Evolutionary conservation across 2,113 vertebrate species (phyloP).

Genomic region (Oreochromis spilurus): DNA sequence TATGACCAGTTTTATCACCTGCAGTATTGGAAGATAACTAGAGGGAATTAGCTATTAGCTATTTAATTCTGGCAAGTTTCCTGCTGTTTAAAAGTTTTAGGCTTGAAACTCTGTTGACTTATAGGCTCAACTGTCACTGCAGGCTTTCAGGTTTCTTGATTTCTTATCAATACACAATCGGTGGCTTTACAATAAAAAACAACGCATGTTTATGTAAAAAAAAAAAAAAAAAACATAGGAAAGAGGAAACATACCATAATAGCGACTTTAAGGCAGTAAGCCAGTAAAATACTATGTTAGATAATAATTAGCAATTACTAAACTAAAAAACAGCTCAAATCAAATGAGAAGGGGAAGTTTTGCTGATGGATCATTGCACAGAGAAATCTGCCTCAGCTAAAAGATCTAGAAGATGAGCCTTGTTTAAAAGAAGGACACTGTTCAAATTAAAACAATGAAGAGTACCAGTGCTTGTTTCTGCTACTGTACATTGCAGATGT

Average conservation of each 20-base stretch:
- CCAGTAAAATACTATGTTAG: neutral
- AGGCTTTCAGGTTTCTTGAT: neutral
- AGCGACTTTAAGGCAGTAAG: neutral
- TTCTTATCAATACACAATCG: neutral
- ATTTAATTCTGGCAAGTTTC: neutral
- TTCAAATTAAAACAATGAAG: neutral
- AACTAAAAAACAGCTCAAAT: neutral
- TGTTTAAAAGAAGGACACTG: neutral
- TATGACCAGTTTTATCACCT: neutral
- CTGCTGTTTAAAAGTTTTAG: accelerated
- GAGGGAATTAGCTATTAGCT: neutral
- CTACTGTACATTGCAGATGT: neutral
- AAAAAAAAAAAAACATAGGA: neutral
- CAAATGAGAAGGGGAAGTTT: neutral
- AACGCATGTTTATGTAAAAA: accelerated
- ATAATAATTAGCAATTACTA: neutral
- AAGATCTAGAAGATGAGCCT: neutral
- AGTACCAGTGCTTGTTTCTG: neutral
- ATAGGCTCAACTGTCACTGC: neutral
- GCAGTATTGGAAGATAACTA: neutral
- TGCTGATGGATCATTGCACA: neutral
- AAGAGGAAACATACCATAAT: neutral
- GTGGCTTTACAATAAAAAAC: neutral
- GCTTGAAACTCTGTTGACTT: neutral
- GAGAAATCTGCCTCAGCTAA: neutral